Percentiles rank a stretch among this genome's conserved stretches.
Conservation (phyloP, 2,888 invertebrate genomes). For the Creontiades dilutus region DNA sequence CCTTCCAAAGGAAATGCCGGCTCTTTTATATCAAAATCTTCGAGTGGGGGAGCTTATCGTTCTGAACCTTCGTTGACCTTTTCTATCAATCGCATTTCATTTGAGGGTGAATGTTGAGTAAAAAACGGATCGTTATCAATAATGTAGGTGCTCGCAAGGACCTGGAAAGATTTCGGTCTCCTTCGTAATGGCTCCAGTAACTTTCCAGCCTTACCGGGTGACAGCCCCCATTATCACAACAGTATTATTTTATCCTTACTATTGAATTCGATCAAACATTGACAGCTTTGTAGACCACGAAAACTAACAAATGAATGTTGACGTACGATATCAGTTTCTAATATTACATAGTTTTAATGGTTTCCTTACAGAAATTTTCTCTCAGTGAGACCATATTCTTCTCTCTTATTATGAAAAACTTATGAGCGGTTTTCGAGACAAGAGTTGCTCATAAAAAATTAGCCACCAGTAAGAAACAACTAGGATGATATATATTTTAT, state of each 20-base stretch:
- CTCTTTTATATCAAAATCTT: conserved; percentile 39
- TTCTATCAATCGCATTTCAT: conserved; percentile 24
- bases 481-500: too few species aligned
- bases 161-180: not conserved
- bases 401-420: too few species aligned
- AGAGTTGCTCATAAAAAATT: too few species aligned
- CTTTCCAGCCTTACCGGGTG: not conserved
- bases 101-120: not conserved
- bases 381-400: too few species aligned
- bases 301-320: not conserved
- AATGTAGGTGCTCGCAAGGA: not conserved
- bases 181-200: not conserved
- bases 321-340: too few species aligned
- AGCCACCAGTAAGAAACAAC: too few species aligned
- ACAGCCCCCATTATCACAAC: not conserved
- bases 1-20: not conserved
- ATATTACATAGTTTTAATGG: too few species aligned
- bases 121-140: conserved; percentile 33
- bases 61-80: conserved; percentile 25
- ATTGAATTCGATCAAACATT: too few species aligned
- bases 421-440: too few species aligned
- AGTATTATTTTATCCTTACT: not conserved
- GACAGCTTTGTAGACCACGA: not conserved
- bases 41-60: conserved; percentile 13
- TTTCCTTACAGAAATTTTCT: too few species aligned